Percentiles rank a stretch among this genome's conserved stretches.
Conservation (phyloP, 2,797 vertebrate species). For the Sibirionetta formosa region DNA sequence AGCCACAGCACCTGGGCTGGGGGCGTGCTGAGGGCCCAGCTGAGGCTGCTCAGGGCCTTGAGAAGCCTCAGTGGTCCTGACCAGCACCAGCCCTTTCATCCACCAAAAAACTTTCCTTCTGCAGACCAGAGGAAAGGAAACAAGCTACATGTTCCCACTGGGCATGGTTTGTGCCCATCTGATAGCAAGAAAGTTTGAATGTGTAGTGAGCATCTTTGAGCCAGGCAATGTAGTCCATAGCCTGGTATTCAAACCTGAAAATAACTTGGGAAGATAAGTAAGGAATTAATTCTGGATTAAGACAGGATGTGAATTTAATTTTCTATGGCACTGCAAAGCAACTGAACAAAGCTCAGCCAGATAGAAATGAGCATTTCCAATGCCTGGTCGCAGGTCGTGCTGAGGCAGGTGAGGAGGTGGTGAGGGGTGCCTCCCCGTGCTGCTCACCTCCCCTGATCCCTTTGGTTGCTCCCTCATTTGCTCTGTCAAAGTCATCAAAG, state of each 20-base stretch:
- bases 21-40: not conserved
- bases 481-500: not conserved
- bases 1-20: not conserved
- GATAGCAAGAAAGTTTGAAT: not conserved
- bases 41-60: not conserved
- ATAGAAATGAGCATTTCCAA: not conserved
- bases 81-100: not conserved
- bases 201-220: not conserved
- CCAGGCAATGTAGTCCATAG: not conserved
- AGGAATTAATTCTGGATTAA: not conserved
- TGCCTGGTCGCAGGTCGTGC: not conserved
- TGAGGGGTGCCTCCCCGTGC: accelerated
- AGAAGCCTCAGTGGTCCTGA: not conserved
- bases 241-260: not conserved
- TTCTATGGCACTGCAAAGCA: not conserved
- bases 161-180: not conserved
- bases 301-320: not conserved
- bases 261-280: not conserved
- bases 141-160: accelerated
- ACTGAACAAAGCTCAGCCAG: not conserved
- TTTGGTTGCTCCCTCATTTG: not conserved
- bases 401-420: not conserved
- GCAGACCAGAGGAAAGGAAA: not conserved
- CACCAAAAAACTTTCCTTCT: not conserved
- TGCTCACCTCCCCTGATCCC: not conserved